Evolutionary conservation across 1,140 invertebrate species (phyloP).

Genomic region (Bombus cullumanus): DNA sequence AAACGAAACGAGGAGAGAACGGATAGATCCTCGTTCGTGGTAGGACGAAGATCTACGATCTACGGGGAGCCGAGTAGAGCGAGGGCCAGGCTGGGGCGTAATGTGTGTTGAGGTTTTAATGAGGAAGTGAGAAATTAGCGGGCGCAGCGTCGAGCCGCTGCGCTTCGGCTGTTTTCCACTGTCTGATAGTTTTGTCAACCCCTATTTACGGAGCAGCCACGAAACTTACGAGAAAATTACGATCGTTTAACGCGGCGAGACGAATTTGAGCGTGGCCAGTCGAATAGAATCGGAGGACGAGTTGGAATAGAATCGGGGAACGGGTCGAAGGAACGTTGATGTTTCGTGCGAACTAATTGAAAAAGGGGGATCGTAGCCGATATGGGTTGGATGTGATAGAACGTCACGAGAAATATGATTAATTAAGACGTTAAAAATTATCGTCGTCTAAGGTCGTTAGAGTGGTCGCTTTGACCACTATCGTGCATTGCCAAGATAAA

Average conservation of each 20-base stretch:
- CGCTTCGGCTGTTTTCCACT: conserved; percentile 68
- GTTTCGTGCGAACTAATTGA: conserved; percentile 40
- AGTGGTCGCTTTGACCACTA: conserved; percentile 6
- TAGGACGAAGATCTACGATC: conserved; percentile 75
- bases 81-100: conserved; percentile 70
- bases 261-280: conserved; percentile 25
- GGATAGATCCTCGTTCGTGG: conserved; percentile 63
- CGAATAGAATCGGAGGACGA: neutral
- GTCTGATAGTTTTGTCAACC: conserved; percentile 70
- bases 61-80: conserved; percentile 68
- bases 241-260: conserved; percentile 25
- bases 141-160: conserved; percentile 63
- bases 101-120: conserved; percentile 80
- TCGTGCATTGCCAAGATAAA: conserved; percentile 14
- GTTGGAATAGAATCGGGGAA: neutral
- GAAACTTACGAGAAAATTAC: conserved; percentile 23
- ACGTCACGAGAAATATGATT: conserved; percentile 32
- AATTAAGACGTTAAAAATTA: conserved; percentile 47
- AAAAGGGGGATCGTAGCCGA: conserved; percentile 26
- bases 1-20: conserved; percentile 68
- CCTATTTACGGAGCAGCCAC: conserved; percentile 44
- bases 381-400: conserved; percentile 19
- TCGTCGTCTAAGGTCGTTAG: conserved; percentile 37
- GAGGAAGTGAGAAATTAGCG: conserved; percentile 82
- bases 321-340: neutral